phyloP scores from a whole-genome alignment of 2,113 vertebrate genomes.

The Bubalus kerabau region DNA sequence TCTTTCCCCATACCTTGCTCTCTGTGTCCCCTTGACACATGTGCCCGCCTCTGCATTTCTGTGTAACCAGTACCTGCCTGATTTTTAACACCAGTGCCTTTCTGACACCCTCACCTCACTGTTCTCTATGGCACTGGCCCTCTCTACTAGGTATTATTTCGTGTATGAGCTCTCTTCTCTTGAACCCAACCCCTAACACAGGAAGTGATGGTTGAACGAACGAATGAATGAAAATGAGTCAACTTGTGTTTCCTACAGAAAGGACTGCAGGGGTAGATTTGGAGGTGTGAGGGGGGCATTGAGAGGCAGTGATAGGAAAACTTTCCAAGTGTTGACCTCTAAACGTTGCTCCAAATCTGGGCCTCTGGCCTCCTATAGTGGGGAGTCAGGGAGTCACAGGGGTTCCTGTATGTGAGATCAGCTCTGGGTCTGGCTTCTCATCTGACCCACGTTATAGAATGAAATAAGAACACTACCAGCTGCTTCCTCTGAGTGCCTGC shows the following conservation, averaged over 20 bases:
- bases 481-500: no score
- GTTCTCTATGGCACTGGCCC: accelerated
- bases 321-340: background rate
- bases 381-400: background rate
- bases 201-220: background rate
- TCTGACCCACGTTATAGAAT: background rate
- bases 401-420: background rate
- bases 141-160: background rate
- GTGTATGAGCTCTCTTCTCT: background rate
- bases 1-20: accelerated
- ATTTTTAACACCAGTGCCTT: background rate
- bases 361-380: background rate
- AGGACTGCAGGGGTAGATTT: accelerated
- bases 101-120: background rate
- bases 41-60: background rate
- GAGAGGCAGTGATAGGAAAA: background rate
- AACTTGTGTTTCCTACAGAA: background rate
- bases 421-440: background rate
- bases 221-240: background rate
- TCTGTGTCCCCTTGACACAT: accelerated
- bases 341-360: background rate
- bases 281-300: accelerated
- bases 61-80: background rate
- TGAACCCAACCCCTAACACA: background rate
- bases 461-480: background rate